Base-by-base conservation (phyloP, 1,140 invertebrate genomes). In the Ericerus pela region DNA sequence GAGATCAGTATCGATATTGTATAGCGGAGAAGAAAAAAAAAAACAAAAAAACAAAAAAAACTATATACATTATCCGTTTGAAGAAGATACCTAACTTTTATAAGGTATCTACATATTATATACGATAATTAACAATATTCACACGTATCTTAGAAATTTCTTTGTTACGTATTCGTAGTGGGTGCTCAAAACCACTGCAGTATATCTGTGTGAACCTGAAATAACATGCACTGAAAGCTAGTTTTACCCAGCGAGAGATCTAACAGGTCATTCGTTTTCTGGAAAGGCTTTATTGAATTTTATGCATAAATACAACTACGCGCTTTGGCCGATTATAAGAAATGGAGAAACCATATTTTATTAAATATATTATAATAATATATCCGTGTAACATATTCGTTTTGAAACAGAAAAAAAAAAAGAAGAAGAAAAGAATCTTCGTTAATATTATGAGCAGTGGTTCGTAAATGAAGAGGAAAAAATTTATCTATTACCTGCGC, bases 281-380 rank as follows among this genome's bases (percentile, higher is more conserved):
- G n/a, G 41, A 47, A 47, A 47, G 41, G 41, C 41, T 47, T 47
- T 47, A 47, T 47, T 47, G 41, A 47, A 47, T 47, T 47, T 47
- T 47, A 47, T 47, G 41, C 41, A 47, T 47, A 47, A 47, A 24
- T 5, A 38, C 4, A 14, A 14, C 14, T 6, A 8, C 5, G 37
- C 5, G 20, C 5, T 14, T 16, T 41, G 37, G 14, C n/a, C 5
- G 37, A 41, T 41, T 41, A 16, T 41, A 41, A 16, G 37, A 41
- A 41, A 41, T 16, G 41, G 18, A 47, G 41, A 22, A 47, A 47
- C 41, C 10, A 22, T 47, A 47, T 47, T 16, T 47, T 22, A 24
- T 10, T 38, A 18, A 18, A 38, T 38, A 6, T 38, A 16, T 38
- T 38, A 16, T 38, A 5, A 47, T 47, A 47, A 20, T 14, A 47